A percentile compares a stretch with the other conserved stretches of the same genome.
Evolutionary conservation across 2,888 invertebrate species (phyloP).

Genomic region (Pterostichus niger): DNA sequence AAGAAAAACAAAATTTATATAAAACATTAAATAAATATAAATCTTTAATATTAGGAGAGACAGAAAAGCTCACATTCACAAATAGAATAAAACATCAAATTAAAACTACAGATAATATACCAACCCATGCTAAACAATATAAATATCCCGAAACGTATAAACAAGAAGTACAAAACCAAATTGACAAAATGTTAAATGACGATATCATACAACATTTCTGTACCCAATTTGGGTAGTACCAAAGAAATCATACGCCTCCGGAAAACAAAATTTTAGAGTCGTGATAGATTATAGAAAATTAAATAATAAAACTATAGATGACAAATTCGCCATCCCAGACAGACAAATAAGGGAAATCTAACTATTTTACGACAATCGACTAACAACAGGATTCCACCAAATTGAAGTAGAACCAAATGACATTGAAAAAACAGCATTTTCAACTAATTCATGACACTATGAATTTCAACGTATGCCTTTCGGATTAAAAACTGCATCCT

Average conservation of each 20-base stretch:
- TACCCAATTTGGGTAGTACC: conserved; percentile 74
- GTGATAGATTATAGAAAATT: conserved; percentile 72
- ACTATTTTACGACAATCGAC: conserved; percentile 42
- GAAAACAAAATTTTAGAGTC: conserved; percentile 72
- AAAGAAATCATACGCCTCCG: conserved; percentile 72
- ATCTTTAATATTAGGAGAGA: too few relatives aligned
- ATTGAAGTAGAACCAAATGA: conserved; percentile 67
- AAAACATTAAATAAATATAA: too few relatives aligned
- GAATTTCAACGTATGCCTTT: conserved; percentile 70
- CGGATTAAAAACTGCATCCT: conserved; percentile 69
- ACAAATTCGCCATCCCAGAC: too few relatives aligned
- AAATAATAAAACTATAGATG: conserved; percentile 68
- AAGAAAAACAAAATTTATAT: too few relatives aligned
- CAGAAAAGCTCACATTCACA: too few relatives aligned
- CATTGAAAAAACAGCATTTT: conserved; percentile 70
- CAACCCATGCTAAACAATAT: too few relatives aligned
- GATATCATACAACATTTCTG: conserved; percentile 72
- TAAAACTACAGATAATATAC: too few relatives aligned
- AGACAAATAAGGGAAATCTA: too few relatives aligned
- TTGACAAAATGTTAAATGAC: too few relatives aligned
- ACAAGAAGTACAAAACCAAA: too few relatives aligned
- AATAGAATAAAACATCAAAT: too few relatives aligned
- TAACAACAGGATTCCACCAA: conserved; percentile 70
- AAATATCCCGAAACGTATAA: too few relatives aligned
- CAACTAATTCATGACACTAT: conserved; percentile 68